Base-by-base conservation (phyloP, 1,140 invertebrate species). In the Heliconius hermathena region DNA sequence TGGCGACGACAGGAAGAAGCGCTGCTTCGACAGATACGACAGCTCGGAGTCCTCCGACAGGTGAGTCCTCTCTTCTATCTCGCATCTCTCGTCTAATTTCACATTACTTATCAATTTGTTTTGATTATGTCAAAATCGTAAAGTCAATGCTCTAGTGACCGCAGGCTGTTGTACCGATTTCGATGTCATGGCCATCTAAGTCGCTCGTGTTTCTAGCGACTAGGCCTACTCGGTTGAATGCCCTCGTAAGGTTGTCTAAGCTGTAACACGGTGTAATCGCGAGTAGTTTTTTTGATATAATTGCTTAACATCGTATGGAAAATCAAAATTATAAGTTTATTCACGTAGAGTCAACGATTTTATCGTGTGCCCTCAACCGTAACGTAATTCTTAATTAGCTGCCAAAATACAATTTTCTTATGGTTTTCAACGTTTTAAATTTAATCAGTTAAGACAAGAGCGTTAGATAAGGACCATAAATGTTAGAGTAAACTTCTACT, bases 31-130 rank as follows among this genome's bases (percentile, higher is more conserved):
- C 96, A 96, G 97, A 95, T 98, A 97, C 95, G 97, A 98, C 95
- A 98, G 97, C 93, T 98, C 97, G 86, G 97, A 98, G 95, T 98
- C 97, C 91, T 97, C 97, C 95, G 97, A 98, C 97, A 98, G 97
- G 97, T 98, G 93, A 96, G 95, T 90, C 29, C 16, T 22, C 22
- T 13, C 26, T 22, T 11, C 22, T 13, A 29, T 29, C 9, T 20
- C 49, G 1, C 54, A 6, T n/a, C n/a, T n/a, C 20, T 3, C 9
- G 18, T 60, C 54, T 66, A 1, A 66, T 29, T 4, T 70, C 54
- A 74, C 87, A 77, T 74, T 88, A 84, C 81, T 84, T 81, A 72
- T 77, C 74, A 80, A 79, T 81, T 85, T 88, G 85, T 88, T 90
- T 88, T 88, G 88, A 85, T 87, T 84, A 82, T 85, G 85, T 88